Base-by-base conservation (phyloP, 1,140 invertebrate species). In the Nebria ingens region DNA sequence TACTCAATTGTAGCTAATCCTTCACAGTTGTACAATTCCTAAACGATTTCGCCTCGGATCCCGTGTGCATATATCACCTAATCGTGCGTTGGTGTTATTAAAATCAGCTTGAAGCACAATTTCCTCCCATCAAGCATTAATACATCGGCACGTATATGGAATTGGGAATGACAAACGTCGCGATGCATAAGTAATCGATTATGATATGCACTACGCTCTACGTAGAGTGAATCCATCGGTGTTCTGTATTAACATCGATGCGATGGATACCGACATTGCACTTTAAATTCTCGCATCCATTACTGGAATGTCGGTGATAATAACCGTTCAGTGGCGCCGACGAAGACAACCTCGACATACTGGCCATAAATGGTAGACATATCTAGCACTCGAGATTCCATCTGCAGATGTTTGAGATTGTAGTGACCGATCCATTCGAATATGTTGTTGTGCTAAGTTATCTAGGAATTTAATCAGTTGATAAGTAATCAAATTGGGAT, bases 31-130 rank as follows among this genome's bases (percentile, higher is more conserved):
- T n/a, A n/a, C n/a, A n/a, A n/a, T n/a, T n/a, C n/a, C n/a, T n/a
- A n/a, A n/a, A n/a, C n/a, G n/a, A n/a, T n/a, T n/a, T n/a, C n/a
- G n/a, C n/a, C n/a, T n/a, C n/a, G n/a, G n/a, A n/a, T n/a, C n/a
- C n/a, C n/a, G n/a, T n/a, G n/a, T n/a, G n/a, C n/a, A n/a, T n/a
- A n/a, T n/a, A n/a, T n/a, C n/a, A n/a, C n/a, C n/a, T n/a, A n/a
- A n/a, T n/a, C n/a, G n/a, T n/a, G n/a, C n/a, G n/a, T n/a, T n/a
- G n/a, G n/a, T n/a, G n/a, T n/a, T 45, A 45, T 45, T 45, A 45
- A 45, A 45, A 45, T 45, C 40, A 4, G 40, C 40, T 45, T 45
- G 40, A 45, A 45, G 40, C 40, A 45, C 40, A 45, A 45, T 45
- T 45, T 45, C 40, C 40, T 17, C 9, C 40, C 15, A 45, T 45